Conservation (phyloP, 2,113 vertebrate genomes). For the Danionella cerebrum region DNA sequence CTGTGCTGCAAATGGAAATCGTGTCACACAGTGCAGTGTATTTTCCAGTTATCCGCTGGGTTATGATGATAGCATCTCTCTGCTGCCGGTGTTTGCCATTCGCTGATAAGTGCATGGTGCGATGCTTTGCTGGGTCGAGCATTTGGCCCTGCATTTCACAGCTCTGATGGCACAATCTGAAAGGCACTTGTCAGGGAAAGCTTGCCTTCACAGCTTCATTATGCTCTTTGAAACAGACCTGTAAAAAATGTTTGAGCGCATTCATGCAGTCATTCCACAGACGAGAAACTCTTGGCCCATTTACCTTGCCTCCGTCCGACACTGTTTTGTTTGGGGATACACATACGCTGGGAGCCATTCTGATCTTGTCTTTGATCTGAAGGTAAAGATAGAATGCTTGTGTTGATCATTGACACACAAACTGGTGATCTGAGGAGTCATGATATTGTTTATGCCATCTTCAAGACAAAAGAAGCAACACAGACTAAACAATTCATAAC, state of each 20-base stretch:
- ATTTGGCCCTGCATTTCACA: conserved; percentile 10
- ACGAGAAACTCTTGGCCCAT: too few species aligned
- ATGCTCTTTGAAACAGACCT: conserved; percentile 5
- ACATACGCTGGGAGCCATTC: not conserved
- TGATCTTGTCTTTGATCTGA: conserved; percentile 14
- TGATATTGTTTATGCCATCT: not conserved
- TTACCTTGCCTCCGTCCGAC: too few species aligned
- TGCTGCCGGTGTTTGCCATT: conserved; percentile 4
- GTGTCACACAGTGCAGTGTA: conserved; percentile 8
- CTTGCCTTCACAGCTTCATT: not conserved
- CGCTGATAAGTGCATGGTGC: conserved; percentile 13
- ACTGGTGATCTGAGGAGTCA: not conserved
- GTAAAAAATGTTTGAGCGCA: conserved; percentile 11
- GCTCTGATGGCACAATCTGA: not conserved
- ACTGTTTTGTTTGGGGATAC: not conserved
- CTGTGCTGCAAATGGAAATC: not conserved
- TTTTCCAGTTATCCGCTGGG: not conserved
- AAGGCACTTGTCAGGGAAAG: conserved; percentile 3
- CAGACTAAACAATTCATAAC: not conserved
- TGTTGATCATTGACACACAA: not conserved
- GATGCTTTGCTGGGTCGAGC: not conserved
- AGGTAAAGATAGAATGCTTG: not conserved
- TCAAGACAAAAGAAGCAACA: too few species aligned
- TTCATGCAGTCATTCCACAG: not conserved
- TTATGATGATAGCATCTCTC: conserved; percentile 23